Evolutionary conservation across 1,140 invertebrate species (phyloP), one percentile per base, ranked within the genome.

Genomic region (Frieseomelitta varia): DNA sequence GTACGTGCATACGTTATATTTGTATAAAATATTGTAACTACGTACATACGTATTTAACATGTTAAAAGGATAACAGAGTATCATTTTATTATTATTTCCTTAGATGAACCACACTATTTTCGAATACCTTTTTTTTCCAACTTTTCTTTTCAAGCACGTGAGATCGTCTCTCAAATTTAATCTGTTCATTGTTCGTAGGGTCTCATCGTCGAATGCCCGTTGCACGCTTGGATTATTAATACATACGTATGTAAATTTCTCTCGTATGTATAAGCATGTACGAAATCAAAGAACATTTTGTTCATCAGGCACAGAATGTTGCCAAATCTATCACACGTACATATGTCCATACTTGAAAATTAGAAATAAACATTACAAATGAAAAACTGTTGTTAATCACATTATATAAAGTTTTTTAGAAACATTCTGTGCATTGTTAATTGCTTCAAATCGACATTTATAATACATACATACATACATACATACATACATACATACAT

Each of bases 81-180:
- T 47, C 65, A 21, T 69, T 4, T 34, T 30, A 34, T 14, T 39
- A 8, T n/a, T 47, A 58, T 24, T 8, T 24, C 19, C 17, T 39
- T 10, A n/a, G 24, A 15, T 27, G 30, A 58, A 65, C 58, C 21
- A 82, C 19, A 21, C 39, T 27, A 19, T 82, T 30, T 55, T 82
- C 61, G 51, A 68, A 47, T 82, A 76, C 72, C 24, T 27, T 19
- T 21, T 30, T 53, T 12, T 61, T 27, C 15, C n/a, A 27, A 47
- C 15, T 61, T 19, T 39, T 39, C 34, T 39, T 2, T 63, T 51
- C 27, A 30, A 8, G 24, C n/a, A 65, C 39, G 30, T 55, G 30
- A 61, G 61, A 82, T 76, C 58, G 63, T 68, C 63, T 68, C 19
- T 55, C 21, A 55, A 75, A 55, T 65, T n/a, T 30, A 11, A 81